Percentiles rank a stretch among this genome's conserved stretches.
Evolutionary conservation across 30 jellyfish, hydroid and myxozoan genomes (phyloP).

Genomic region (Turritopsis dohrnii): DNA sequence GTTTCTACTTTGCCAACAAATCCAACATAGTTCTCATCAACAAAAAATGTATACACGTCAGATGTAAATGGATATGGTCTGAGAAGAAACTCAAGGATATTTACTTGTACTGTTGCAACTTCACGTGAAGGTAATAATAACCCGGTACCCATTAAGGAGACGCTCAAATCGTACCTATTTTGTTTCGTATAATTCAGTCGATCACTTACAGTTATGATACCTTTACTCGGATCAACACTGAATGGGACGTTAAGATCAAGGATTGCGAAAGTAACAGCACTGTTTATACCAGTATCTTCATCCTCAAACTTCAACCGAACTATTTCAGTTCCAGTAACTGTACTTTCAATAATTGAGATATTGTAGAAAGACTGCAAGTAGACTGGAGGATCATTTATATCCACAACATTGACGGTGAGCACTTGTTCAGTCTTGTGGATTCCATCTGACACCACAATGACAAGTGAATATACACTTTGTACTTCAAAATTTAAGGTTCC

Average conservation of each 20-base stretch:
- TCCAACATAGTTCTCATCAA: constrained; percentile 17
- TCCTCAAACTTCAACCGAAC: constrained; percentile 35
- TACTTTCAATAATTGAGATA: not conserved
- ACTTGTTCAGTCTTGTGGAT: not conserved
- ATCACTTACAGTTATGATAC: constrained; percentile 4
- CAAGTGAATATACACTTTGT: not conserved
- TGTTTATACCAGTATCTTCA: constrained; percentile 43
- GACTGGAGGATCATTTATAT: constrained; percentile 58
- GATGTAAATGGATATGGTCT: not conserved
- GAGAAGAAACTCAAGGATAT: not conserved
- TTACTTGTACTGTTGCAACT: constrained; percentile 46
- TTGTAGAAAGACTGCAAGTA: constrained; percentile 20
- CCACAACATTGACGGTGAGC: constrained; percentile 32
- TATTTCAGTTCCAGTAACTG: not conserved
- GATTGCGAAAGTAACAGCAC: constrained; percentile 35
- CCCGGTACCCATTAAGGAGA: constrained; percentile 59
- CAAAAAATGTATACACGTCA: not conserved
- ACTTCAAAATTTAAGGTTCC: not conserved
- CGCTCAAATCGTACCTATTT: not conserved
- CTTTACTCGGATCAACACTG: not conserved
- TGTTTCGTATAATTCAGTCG: not conserved
- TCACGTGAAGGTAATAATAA: constrained; percentile 26
- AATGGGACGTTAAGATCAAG: constrained; percentile 29
- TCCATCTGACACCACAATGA: not conserved
- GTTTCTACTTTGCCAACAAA: not conserved